Base-by-base conservation (phyloP, 2,113 vertebrate species). In the Anguilla japonica region DNA sequence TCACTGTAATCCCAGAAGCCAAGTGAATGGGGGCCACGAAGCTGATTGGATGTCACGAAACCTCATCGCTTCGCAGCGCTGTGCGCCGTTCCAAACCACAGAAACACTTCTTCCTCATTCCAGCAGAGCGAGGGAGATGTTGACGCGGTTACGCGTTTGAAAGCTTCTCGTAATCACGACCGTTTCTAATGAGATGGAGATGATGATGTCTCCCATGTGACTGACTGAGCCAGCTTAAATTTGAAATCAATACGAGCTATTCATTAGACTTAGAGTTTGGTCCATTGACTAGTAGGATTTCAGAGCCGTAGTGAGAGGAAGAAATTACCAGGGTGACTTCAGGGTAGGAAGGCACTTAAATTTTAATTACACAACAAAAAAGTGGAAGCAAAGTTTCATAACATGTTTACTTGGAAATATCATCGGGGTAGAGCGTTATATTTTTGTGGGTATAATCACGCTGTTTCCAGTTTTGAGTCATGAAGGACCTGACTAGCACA, bases 201-300 rank as follows among this genome's bases (percentile, higher is more conserved):
- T 84, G 60, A 84, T 84, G n/a, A 29, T 20, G 26, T 84, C 83
- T 43, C 63, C 60, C 39, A 29, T n/a, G 11, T 22, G 83, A 26
- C 83, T 29, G 5, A 84, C 56, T 9, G 29, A n/a, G 34, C 39
- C 56, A 39, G 60, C 40, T 75, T 84, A 43, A 43, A 41, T 75
- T 43, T 75, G 40, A 84, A 84, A 75, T 84, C 83, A 43, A 75
- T 84, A 43, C 22, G n/a, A 75, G 40, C 83, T 29, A 84, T 84
- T 41, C 39, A n/a, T 67, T 84, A 84, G 22, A 40, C 20, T 22
- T 29, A 7, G 83, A 46, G 39, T 57, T 43, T 41, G 83, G 60
- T 67, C 39, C 63, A 26, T 53, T 84, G 57, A 84, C 39, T n/a
- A 43, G 29, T 41, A 15, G 16, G 39, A 41, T 29, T 11, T 75